Evolutionary conservation across 2,797 vertebrate genomes (phyloP).

Genomic region (Eupleurogrammus muticus): DNA sequence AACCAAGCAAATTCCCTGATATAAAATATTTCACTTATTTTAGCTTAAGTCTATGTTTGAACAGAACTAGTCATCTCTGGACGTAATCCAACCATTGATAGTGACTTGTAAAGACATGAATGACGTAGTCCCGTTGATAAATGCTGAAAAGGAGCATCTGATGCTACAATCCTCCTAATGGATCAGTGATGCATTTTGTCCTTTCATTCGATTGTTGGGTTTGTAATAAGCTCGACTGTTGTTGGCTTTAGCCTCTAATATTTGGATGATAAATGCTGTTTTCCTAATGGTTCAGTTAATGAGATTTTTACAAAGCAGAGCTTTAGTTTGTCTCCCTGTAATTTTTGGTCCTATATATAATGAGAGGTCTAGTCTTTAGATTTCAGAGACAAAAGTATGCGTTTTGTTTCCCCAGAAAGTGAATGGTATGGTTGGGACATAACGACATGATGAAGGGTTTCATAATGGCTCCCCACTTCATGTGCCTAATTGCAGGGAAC

Average conservation of each 20-base stretch:
- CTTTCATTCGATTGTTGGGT: no score
- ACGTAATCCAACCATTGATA: no score
- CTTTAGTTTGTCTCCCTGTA: conserved; percentile 29
- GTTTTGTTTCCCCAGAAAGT: conserved; percentile 3
- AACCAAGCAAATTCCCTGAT: no score
- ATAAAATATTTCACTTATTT: no score
- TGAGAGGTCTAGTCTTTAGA: conserved; percentile 18
- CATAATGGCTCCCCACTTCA: conserved; percentile 68
- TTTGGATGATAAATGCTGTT: conserved; percentile 48
- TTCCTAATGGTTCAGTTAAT: conserved; percentile 44
- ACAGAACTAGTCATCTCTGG: no score
- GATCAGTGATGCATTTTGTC: no score
- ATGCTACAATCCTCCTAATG: not conserved
- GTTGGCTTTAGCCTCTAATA: conserved; percentile 26
- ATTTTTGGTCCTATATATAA: conserved; percentile 24
- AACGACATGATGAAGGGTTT: conserved; percentile 68
- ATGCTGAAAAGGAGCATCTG: not conserved
- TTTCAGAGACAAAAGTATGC: not conserved
- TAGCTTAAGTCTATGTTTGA: no score
- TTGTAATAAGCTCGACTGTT: conserved; percentile 1
- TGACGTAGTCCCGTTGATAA: not conserved
- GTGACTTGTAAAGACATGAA: not conserved
- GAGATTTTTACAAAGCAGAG: conserved; percentile 43
- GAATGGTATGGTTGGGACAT: conserved; percentile 44
- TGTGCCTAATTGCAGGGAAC: conserved; percentile 73